phyloP scores from a whole-genome alignment of 53 echinoderm and acorn worm species.

The Echinarachnius parma region DNA sequence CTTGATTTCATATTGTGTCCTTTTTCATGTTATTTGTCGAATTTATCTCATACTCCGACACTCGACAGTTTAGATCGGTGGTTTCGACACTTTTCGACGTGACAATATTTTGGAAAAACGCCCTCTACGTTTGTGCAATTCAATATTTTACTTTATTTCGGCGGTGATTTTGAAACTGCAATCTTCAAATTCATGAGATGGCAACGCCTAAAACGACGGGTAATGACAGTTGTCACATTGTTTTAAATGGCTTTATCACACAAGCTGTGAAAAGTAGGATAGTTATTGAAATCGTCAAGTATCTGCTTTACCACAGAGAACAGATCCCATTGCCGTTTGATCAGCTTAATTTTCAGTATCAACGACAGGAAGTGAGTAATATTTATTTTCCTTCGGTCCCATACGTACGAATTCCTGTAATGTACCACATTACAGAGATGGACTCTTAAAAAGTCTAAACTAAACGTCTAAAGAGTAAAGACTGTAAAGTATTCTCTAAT shows the following conservation, averaged over 20 bases:
- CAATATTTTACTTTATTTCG: background rate
- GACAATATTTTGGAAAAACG: too few species aligned
- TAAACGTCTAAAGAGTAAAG: too few species aligned
- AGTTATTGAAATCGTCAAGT: conserved; percentile 76
- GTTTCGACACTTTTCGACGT: too few species aligned
- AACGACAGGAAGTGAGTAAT: conserved; percentile 33
- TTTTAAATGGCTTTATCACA: conserved; percentile 59
- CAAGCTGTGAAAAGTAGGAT: conserved; percentile 57
- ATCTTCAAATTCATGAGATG: background rate
- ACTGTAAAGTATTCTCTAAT: too few species aligned
- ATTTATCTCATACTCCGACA: too few species aligned
- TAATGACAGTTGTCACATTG: conserved; percentile 30
- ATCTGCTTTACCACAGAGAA: conserved; percentile 85
- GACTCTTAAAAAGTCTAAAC: too few species aligned
- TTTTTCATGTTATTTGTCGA: too few species aligned
- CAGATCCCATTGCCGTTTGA: conserved; percentile 94
- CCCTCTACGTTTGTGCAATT: background rate
- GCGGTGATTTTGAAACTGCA: conserved; percentile 10
- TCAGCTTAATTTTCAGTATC: conserved; percentile 70
- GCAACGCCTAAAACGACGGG: background rate
- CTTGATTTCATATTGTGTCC: too few species aligned
- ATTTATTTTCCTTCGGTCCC: background rate
- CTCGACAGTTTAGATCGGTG: too few species aligned
- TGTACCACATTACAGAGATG: background rate
- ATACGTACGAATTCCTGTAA: background rate